phyloP scores from a whole-genome alignment of 2,113 vertebrate species.

The Eurypyga helias region DNA sequence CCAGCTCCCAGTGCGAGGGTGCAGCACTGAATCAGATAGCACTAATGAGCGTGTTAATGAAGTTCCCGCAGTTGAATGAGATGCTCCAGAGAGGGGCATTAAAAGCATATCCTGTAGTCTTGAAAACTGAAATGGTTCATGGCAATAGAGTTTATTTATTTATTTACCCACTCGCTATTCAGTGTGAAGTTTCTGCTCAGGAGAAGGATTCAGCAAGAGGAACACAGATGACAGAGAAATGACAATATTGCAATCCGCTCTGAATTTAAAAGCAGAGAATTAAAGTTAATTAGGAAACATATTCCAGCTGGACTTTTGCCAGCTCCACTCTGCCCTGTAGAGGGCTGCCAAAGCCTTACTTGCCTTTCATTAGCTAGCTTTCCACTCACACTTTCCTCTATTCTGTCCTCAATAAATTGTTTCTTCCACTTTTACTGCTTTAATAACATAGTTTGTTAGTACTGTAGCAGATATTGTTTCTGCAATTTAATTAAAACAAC shows the following conservation, averaged over 20 bases:
- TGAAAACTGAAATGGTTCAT: background rate
- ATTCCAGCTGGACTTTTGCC: slow-evolving; percentile 12
- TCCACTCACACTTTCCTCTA: background rate
- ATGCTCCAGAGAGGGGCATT: slow-evolving; percentile 24
- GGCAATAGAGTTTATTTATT: slow-evolving; percentile 33
- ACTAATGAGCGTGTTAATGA: slow-evolving; percentile 76
- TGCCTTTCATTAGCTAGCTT: slow-evolving; percentile 17
- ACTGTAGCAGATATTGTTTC: background rate
- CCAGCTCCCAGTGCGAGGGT: slow-evolving; percentile 25
- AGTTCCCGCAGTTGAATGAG: slow-evolving; percentile 48
- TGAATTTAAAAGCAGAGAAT: background rate
- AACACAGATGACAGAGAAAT: background rate
- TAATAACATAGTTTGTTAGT: slow-evolving; percentile 16
- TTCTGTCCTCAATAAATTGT: slow-evolving; percentile 41
- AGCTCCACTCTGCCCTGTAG: slow-evolving; percentile 25
- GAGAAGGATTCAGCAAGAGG: background rate
- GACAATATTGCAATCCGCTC: background rate
- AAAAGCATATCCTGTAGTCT: slow-evolving; percentile 25
- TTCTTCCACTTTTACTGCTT: slow-evolving; percentile 40
- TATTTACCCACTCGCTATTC: background rate
- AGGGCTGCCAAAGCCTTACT: slow-evolving; percentile 30
- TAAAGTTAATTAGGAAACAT: slow-evolving; percentile 45
- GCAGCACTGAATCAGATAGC: slow-evolving; percentile 60
- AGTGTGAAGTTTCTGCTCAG: background rate
- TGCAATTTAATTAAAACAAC: slow-evolving; percentile 31